Evolutionary conservation across 2,888 invertebrate species (phyloP), one percentile per base, ranked within the genome.

Genomic region (Pogonocherus hispidulus): DNA sequence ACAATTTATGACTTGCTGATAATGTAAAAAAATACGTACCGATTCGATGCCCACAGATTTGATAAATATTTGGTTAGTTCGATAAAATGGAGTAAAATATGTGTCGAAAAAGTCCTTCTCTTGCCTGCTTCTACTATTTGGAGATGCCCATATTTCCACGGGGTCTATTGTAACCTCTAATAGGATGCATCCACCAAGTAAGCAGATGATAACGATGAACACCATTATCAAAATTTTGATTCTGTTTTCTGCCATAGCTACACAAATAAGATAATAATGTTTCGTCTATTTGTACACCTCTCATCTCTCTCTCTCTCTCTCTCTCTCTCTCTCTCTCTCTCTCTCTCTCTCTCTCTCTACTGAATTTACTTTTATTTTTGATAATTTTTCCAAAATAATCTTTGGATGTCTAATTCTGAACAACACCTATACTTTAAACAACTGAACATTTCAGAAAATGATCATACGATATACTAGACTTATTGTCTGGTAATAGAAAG

Each of bases 91-190:
- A 6, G 91, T 91, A 83, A 99, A 99, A 78, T 93, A 90, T 11
- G 88, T 85, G 83, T 98, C 97, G 80, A 93, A 98, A 82, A 93
- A 97, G 70, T 94, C 90, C 82, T 96, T 93, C 80, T 99, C 95
- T 44, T 89, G 81, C 66, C 98, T 89, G 35, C 96, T 93, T 68
- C 90, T 88, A 77, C 96, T 96, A 22, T 87, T 85, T 1, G 94
- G 92, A 0, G 96, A 89, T 0, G 98, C 95, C 99, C 99, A 99
- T 47, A 99, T 89, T 82, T 98, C 94, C 1, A 97, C 91, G 0
- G 98, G 98, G 83, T 97, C 92, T 0, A 96, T 92, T 0, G 95
- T 96, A 0, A 98, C 88, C 69, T 90, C 84, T 72, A 97, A 84
- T 63, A 87, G 87, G 0, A 87, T 66, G 8, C 92, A 87, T n/a